Conservation (phyloP, 2,888 invertebrate genomes). For the Tetragonisca angustula region DNA sequence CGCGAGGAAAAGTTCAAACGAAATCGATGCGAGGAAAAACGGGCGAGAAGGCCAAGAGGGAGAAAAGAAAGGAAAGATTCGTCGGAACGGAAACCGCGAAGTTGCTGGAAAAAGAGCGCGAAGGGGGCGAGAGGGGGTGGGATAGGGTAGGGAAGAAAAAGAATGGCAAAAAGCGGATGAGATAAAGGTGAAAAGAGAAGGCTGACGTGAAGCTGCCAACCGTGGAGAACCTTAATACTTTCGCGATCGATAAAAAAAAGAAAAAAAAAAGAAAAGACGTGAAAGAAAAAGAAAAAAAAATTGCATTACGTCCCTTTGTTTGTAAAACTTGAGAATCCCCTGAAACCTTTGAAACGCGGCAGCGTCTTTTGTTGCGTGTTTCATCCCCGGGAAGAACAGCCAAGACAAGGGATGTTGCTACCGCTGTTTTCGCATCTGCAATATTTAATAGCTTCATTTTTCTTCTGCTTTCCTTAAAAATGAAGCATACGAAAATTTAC, state of each 20-base stretch:
- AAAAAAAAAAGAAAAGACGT: too few relatives aligned
- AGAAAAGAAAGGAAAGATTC: slow-evolving; percentile 40
- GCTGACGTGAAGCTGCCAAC: slow-evolving; percentile 30
- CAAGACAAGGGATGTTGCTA: background rate
- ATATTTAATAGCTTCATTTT: background rate
- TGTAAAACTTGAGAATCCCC: slow-evolving; percentile 19
- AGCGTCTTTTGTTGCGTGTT: background rate
- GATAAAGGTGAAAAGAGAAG: slow-evolving; percentile 38
- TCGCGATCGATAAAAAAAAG: slow-evolving; percentile 32
- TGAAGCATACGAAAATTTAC: background rate
- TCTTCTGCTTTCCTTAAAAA: background rate
- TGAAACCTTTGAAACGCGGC: slow-evolving; percentile 1
- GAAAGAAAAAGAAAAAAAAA: slow-evolving; percentile 27
- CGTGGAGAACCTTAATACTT: slow-evolving; percentile 34
- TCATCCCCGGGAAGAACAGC: background rate
- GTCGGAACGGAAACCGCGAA: slow-evolving; percentile 50
- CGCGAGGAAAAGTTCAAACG: slow-evolving; percentile 32
- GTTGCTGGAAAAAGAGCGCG: slow-evolving; percentile 36
- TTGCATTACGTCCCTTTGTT: slow-evolving; percentile 44
- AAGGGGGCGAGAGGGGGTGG: background rate
- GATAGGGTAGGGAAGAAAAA: background rate
- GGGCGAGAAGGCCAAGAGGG: slow-evolving; percentile 20
- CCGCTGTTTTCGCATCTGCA: background rate
- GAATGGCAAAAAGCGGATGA: slow-evolving; percentile 21
- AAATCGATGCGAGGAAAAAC: slow-evolving; percentile 34